Base-by-base conservation (phyloP, 2,113 vertebrate genomes). In the Onychostoma macrolepis region DNA sequence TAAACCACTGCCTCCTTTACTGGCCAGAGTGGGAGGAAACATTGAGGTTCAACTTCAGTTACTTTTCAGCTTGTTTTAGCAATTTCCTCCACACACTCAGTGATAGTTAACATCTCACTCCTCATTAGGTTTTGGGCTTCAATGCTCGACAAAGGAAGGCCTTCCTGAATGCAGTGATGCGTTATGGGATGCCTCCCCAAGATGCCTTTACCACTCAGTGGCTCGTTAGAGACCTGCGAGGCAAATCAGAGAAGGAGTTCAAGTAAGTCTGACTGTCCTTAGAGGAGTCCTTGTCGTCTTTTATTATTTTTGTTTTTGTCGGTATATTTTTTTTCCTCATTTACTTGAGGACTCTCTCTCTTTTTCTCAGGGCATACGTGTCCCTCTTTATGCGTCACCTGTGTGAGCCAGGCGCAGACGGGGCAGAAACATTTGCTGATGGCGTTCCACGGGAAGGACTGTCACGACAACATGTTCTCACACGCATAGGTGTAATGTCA, bases 101-200 rank as follows among this genome's bases (percentile, higher is more conserved):
- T 4, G 1, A 33, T 38, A 48, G 4, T 61, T 36, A 72, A 12
- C 30, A 19, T 69, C 6, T 48, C 30, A 0, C 0, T 24, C 50
- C 63, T 79, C 1, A 33, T 6, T 81, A 99, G 98, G 98, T 99
- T 41, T 91, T 99, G 92, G 98, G 98, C 86, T 99, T 99, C 93
- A 99, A 99, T 3, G 97, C 98, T 38, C 96, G 98, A 8, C 98
- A 99, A 92, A 95, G 98, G 90, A 99, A 99, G 93, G 98, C 98
- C 30, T 99, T 99, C 95, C 95, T 99, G 89, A 99, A 99, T 83
- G 98, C 97, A 28, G 99, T 99, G 91, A 99, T 99, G 98, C 97
- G 98, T 87, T 99, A 99, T 61, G 98, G 98, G 87, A 99, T 99
- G 98, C 98, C 98, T 19, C 98, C 98, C 36, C 98, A 99, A 94